phyloP scores from a whole-genome alignment of 2,797 vertebrate species.

The Rhinogobio ventralis region DNA sequence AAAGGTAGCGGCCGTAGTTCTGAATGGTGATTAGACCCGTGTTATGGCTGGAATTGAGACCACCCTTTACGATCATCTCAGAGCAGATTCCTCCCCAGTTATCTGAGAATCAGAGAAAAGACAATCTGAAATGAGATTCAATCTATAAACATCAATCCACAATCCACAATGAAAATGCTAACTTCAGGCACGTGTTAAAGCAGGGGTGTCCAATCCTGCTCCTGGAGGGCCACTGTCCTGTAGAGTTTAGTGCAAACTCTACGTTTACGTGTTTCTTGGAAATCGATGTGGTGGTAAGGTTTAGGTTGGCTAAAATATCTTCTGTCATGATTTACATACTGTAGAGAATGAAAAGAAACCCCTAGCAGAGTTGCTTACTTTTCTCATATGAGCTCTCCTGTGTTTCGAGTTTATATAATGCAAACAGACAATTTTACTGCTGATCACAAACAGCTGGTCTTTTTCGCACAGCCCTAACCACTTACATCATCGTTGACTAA shows the following conservation, averaged over 20 bases:
- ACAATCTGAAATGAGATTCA: no score
- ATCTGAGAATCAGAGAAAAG: conserved; percentile 66
- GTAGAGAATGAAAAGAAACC: conserved; percentile 21
- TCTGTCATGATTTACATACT: conserved; percentile 9
- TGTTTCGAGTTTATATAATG: conserved; percentile 59
- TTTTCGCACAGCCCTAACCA: conserved; percentile 56
- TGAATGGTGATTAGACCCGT: conserved; percentile 84
- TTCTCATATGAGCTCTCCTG: conserved; percentile 9
- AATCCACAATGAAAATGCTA: neutral
- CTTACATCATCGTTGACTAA: conserved; percentile 56
- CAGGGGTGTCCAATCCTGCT: neutral
- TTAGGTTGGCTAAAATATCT: neutral
- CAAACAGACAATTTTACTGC: conserved; percentile 41
- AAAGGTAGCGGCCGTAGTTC: conserved; percentile 81
- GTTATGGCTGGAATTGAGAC: conserved; percentile 72
- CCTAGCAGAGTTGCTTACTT: conserved; percentile 25
- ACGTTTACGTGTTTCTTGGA: neutral
- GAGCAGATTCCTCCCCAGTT: conserved; percentile 85
- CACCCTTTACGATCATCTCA: conserved; percentile 53
- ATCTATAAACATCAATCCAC: neutral
- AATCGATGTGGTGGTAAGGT: neutral
- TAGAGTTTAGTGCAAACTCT: neutral
- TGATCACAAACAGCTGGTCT: conserved; percentile 68
- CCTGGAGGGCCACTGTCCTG: neutral
- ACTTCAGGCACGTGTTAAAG: neutral